A percentile compares a stretch with the other conserved stretches of the same genome.
Evolutionary conservation across 2,888 invertebrate species (phyloP).

Genomic region (Sceliomorpha sp.): DNA sequence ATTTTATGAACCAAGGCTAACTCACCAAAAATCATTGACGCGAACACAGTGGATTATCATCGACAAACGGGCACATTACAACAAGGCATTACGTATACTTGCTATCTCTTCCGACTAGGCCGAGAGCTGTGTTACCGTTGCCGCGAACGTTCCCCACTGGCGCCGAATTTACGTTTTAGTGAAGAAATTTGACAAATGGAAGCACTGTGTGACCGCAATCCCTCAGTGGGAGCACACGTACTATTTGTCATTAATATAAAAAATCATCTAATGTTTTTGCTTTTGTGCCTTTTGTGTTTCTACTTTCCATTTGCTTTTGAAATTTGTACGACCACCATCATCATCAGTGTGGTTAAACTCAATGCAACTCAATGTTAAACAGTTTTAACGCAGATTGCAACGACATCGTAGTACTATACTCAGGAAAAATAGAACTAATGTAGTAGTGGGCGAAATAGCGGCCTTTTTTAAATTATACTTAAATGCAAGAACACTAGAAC

Average conservation of each 20-base stretch:
- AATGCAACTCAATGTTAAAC: too few relatives aligned
- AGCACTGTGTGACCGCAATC: conserved; percentile 1
- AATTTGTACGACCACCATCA: conserved; percentile 58
- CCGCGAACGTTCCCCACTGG: conserved; percentile 28
- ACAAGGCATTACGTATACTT: conserved; percentile 48
- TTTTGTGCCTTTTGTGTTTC: conserved; percentile 35
- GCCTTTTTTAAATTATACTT: too few relatives aligned
- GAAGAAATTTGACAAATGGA: too few relatives aligned
- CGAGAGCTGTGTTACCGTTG: conserved; percentile 9
- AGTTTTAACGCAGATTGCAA: too few relatives aligned
- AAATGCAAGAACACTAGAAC: too few relatives aligned
- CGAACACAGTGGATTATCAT: conserved; percentile 72
- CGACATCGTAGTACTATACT: too few relatives aligned
- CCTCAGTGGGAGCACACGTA: conserved; percentile 27
- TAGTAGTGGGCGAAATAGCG: too few relatives aligned
- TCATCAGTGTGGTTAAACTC: too few relatives aligned
- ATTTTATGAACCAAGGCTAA: conserved; percentile 29
- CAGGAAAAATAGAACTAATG: too few relatives aligned
- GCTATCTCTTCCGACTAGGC: neutral
- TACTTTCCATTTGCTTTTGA: conserved; percentile 53
- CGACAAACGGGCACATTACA: conserved; percentile 70
- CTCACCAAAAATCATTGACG: conserved; percentile 79
- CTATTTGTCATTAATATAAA: conserved; percentile 36
- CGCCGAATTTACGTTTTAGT: conserved; percentile 9
- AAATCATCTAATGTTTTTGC: conserved; percentile 24